These are phyloP conservation scores for Podarcis raffonei DNA, from an alignment of 2,113 vertebrate species.

Conservation along the genomic window DNA sequence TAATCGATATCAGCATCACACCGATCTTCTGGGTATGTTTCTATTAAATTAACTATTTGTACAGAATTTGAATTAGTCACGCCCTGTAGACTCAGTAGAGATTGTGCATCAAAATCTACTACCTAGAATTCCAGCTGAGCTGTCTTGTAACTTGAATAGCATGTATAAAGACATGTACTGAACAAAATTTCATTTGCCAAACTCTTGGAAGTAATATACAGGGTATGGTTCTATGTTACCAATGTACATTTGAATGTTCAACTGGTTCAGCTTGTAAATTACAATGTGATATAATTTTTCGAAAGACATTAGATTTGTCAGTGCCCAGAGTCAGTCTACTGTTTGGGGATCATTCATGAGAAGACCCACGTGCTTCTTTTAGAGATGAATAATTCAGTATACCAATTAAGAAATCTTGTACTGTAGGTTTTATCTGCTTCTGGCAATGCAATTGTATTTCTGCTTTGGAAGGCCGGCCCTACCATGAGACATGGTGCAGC, in stretches of 20 bases:
- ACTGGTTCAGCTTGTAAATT: background rate
- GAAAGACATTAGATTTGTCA: no score
- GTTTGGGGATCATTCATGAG: background rate
- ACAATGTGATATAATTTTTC: background rate
- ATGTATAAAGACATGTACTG: background rate
- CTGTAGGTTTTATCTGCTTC: background rate
- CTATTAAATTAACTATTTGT: constrained; percentile 2
- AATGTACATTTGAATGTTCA: background rate
- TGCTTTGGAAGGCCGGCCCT: no score
- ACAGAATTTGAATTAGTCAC: constrained; percentile 8
- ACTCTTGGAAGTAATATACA: background rate
- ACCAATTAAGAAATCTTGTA: background rate
- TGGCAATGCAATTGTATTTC: background rate
- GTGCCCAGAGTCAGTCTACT: no score
- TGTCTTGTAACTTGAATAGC: background rate
- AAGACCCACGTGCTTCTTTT: background rate
- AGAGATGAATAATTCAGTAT: background rate
- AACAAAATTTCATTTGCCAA: background rate
- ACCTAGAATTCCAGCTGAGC: background rate
- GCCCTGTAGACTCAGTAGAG: background rate
- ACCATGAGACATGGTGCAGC: no score
- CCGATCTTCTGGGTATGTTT: background rate
- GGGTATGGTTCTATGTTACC: background rate
- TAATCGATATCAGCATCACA: background rate
- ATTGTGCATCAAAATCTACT: background rate